phyloP scores from a whole-genome alignment of 2,888 invertebrate genomes.

The Bellardia bayeri region DNA sequence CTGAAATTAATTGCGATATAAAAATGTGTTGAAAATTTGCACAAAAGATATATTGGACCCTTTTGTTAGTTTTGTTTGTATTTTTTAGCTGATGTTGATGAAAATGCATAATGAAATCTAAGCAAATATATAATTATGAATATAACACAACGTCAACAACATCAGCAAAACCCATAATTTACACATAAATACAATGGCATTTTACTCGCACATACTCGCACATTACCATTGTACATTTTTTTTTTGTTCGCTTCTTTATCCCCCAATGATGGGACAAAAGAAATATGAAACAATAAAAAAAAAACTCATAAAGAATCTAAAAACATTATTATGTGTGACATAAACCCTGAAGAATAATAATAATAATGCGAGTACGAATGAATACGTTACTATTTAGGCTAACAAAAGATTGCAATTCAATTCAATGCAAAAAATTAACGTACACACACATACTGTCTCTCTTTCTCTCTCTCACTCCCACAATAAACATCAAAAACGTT shows the following conservation, averaged over 20 bases:
- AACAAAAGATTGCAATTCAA: conserved; percentile 71
- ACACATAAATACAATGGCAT: conserved; percentile 39
- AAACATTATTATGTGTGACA: conserved; percentile 70
- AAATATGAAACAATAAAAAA: conserved; percentile 38
- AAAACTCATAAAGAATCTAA: conserved; percentile 48
- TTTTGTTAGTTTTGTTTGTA: conserved; percentile 31
- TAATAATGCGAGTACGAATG: conserved; percentile 52
- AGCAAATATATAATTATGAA: conserved; percentile 67
- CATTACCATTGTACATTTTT: conserved; percentile 27
- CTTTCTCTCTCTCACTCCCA: not conserved
- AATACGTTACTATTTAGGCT: conserved; percentile 66
- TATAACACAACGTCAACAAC: conserved; percentile 19
- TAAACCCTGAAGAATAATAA: conserved; percentile 66
- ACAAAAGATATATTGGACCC: conserved; percentile 52
- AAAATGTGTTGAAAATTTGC: conserved; percentile 58
- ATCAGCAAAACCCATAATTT: conserved; percentile 43
- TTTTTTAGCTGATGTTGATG: conserved; percentile 51
- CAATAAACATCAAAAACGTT: conserved; percentile 52
- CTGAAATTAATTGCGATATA: conserved; percentile 45
- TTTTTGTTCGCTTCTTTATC: not conserved
- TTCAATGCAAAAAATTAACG: conserved; percentile 58
- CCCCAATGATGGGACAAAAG: conserved; percentile 58
- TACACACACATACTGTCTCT: not conserved
- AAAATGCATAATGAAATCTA: conserved; percentile 64
- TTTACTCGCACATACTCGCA: conserved; percentile 14